These are phyloP conservation scores for Burhinus oedicnemus DNA, from an alignment of 2,113 vertebrate species.

Conservation along the genomic window DNA sequence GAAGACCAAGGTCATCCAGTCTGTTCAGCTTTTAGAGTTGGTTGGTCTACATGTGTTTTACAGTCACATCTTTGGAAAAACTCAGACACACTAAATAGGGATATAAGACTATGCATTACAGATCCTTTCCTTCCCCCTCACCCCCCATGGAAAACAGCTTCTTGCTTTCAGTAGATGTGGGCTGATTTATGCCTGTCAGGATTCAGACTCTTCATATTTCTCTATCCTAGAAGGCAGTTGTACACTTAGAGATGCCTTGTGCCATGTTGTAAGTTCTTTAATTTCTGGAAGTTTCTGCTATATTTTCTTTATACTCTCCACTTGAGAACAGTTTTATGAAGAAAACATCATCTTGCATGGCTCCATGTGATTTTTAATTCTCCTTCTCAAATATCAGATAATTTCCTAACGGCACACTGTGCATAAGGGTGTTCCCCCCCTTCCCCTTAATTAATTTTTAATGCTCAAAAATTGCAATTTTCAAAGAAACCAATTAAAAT, in stretches of 20 bases:
- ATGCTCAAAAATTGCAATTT: background rate
- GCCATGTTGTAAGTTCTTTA: background rate
- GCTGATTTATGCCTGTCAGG: background rate
- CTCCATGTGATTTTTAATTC: background rate
- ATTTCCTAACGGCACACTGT: background rate
- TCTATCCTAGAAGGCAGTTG: background rate
- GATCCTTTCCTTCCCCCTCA: background rate
- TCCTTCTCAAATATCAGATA: background rate
- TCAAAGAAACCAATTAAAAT: constrained; percentile 25
- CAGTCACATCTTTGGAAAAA: background rate
- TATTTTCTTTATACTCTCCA: background rate
- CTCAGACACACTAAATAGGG: background rate
- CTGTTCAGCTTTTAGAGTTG: background rate
- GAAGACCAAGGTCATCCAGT: background rate
- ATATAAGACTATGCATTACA: background rate
- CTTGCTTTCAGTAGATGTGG: background rate
- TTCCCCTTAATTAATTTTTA: constrained; percentile 24
- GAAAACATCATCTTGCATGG: background rate
- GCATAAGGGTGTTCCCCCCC: background rate
- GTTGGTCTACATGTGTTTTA: background rate
- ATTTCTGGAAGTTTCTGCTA: background rate
- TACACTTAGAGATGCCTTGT: background rate
- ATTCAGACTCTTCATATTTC: background rate
- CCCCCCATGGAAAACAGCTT: background rate
- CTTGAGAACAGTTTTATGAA: background rate